Evolutionary conservation across 2,797 vertebrate species (phyloP).

Genomic region (Sphenodon punctatus): DNA sequence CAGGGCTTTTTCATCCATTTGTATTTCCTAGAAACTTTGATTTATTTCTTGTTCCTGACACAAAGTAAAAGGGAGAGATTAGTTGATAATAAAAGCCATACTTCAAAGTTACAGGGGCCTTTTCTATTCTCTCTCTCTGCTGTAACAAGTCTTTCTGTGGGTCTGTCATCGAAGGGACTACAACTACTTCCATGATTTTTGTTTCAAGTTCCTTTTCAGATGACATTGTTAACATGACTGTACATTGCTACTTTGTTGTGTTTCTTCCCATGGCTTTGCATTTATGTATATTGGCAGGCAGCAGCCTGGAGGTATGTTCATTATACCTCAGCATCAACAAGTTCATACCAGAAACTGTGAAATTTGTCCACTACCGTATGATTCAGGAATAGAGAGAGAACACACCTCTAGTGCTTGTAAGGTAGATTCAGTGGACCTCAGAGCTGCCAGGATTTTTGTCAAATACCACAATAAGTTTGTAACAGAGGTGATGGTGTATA

Average conservation of each 20-base stretch:
- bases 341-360: neutral
- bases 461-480: neutral
- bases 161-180: neutral
- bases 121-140: too few relatives aligned
- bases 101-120: neutral
- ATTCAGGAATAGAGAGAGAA: neutral
- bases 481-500: neutral
- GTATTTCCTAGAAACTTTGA: neutral
- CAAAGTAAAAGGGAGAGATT: rapidly evolving
- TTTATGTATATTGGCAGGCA: neutral
- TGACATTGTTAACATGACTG: neutral
- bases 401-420: neutral
- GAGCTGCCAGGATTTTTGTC: neutral
- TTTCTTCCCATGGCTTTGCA: neutral
- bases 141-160: neutral
- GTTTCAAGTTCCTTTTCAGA: neutral
- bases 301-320: neutral
- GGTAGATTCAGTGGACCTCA: neutral
- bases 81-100: neutral
- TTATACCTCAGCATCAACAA: neutral
- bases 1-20: neutral
- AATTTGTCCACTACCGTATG: neutral
- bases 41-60: neutral
- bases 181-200: neutral
- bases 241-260: neutral